phyloP scores from a whole-genome alignment of 2,797 vertebrate species.

The Hyperoplus lanceolatus region DNA sequence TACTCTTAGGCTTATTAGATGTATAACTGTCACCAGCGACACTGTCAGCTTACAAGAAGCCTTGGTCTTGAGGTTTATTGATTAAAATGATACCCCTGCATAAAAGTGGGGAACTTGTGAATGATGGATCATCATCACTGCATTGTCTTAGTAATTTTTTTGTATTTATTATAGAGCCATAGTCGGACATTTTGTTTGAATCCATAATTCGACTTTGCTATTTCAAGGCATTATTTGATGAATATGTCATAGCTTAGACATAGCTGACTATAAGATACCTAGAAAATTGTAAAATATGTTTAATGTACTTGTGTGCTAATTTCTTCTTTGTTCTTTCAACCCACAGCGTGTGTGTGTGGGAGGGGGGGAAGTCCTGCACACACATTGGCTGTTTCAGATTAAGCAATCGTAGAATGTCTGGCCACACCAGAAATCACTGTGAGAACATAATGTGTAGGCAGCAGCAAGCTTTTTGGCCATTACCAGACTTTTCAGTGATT shows the following conservation, averaged over 20 bases:
- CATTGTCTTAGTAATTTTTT: too few species aligned
- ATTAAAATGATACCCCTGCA: not conserved
- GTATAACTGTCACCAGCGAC: not conserved
- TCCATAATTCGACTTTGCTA: not conserved
- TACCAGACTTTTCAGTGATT: slow-evolving; percentile 19
- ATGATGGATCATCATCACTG: not conserved
- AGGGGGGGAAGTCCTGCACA: slow-evolving; percentile 26
- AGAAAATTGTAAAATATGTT: slow-evolving; percentile 11
- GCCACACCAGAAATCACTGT: slow-evolving; percentile 9
- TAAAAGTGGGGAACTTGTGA: not conserved
- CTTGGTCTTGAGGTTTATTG: not conserved
- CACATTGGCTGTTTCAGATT: slow-evolving; percentile 27
- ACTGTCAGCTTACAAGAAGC: not conserved
- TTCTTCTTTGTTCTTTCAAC: slow-evolving; percentile 41
- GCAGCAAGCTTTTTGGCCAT: not conserved
- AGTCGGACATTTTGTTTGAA: not conserved
- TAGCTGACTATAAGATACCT: slow-evolving; percentile 6
- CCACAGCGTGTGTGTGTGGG: slow-evolving; percentile 50
- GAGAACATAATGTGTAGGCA: slow-evolving; percentile 15
- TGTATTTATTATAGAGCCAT: too few species aligned
- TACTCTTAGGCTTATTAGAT: not conserved
- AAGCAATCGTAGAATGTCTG: slow-evolving; percentile 22
- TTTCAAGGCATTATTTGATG: not conserved
- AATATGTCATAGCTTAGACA: not conserved
- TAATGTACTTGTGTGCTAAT: slow-evolving; percentile 30